Evolutionary conservation across 2,113 vertebrate species (phyloP).

Genomic region (Ochotona princeps): DNA sequence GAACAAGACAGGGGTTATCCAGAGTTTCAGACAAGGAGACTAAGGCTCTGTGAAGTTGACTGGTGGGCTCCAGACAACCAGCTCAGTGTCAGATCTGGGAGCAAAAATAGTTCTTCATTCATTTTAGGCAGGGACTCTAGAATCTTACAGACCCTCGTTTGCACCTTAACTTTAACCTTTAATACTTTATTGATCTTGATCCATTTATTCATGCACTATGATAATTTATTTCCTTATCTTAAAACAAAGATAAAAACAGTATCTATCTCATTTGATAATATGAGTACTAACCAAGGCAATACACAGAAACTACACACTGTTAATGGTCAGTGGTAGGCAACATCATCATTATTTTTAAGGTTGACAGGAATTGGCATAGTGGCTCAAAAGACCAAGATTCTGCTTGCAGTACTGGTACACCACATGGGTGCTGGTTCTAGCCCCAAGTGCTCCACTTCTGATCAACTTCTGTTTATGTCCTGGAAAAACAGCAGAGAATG

Average conservation of each 20-base stretch:
- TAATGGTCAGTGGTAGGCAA: not conserved
- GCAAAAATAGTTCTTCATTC: not conserved
- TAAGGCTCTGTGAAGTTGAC: constrained; percentile 19
- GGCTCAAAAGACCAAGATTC: no score
- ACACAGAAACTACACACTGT: not conserved
- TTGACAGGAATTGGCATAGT: no score
- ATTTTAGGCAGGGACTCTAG: not conserved
- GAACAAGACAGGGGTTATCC: constrained; percentile 56
- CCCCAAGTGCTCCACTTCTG: no score
- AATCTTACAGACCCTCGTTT: not conserved
- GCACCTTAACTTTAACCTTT: not conserved
- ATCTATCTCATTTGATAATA: not conserved
- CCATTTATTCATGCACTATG: not conserved
- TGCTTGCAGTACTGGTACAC: no score
- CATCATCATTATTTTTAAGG: not conserved
- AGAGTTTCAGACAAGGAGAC: constrained; percentile 57
- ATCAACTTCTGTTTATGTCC: no score
- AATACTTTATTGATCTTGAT: not conserved
- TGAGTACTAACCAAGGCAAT: not conserved
- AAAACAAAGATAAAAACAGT: constrained; percentile 56
- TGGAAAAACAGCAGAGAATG: no score
- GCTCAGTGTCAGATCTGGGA: not conserved
- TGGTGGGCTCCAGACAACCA: not conserved
- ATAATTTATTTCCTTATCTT: constrained; percentile 37
- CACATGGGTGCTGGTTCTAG: no score